Percentiles rank a stretch among this genome's conserved stretches.
These are phyloP conservation scores for Isichthys henryi DNA, from an alignment of 2,113 vertebrate species.

Conservation along the genomic window DNA sequence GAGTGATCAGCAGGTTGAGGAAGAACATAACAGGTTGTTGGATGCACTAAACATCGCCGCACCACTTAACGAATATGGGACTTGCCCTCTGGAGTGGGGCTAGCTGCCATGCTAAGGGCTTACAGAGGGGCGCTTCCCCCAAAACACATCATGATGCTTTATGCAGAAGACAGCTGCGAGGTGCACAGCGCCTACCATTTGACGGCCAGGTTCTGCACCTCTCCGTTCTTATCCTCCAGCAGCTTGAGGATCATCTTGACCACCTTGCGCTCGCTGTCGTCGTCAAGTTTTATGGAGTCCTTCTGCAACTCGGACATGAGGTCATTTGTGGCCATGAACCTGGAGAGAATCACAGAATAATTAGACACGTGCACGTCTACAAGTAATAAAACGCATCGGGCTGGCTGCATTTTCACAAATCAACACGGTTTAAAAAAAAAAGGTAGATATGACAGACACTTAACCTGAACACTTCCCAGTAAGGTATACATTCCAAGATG, in stretches of 20 bases:
- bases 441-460: not conserved
- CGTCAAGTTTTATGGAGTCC: constrained; percentile 97
- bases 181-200: constrained; percentile 75
- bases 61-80: not conserved
- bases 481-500: not conserved
- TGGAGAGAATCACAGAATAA: constrained; percentile 38
- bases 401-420: not conserved
- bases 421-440: not conserved
- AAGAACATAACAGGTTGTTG: not conserved
- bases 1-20: not conserved
- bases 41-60: not conserved
- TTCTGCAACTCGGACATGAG: constrained; percentile 98
- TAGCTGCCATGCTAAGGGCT: not conserved
- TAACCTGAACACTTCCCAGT: not conserved
- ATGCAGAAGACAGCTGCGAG: not conserved
- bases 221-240: constrained; percentile 95
- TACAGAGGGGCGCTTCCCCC: not conserved
- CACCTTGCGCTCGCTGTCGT: constrained; percentile 96
- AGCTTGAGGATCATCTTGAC: constrained; percentile 98
- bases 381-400: not conserved
- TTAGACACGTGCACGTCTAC: not conserved
- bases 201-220: constrained; percentile 95
- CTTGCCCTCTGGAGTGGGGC: not conserved
- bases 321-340: constrained; percentile 99
- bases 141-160: not conserved